phyloP scores from a whole-genome alignment of 2,888 invertebrate species.

The Agriopis aurantiaria region DNA sequence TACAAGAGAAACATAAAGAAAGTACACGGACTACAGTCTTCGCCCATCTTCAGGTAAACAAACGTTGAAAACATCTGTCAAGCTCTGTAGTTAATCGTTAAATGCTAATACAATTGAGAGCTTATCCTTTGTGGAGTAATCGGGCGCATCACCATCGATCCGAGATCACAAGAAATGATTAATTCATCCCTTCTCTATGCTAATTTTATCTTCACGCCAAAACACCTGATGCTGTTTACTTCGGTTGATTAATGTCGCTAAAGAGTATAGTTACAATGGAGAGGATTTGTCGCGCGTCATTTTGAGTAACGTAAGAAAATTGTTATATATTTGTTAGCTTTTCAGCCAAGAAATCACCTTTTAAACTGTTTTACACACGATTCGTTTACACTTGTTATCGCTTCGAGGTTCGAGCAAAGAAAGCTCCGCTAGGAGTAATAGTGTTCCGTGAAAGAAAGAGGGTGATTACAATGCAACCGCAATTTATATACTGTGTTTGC shows the following conservation, averaged over 20 bases:
- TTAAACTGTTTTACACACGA: no score
- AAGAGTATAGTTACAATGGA: background rate
- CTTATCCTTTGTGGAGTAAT: constrained; percentile 11
- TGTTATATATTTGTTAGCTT: no score
- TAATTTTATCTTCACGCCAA: constrained; percentile 23
- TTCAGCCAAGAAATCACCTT: no score
- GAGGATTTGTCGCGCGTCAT: background rate
- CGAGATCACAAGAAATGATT: constrained; percentile 31
- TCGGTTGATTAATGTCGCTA: constrained; percentile 22
- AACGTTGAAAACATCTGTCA: background rate
- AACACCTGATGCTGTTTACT: constrained; percentile 30
- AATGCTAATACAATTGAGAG: constrained; percentile 18
- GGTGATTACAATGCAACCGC: no score
- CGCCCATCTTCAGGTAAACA: background rate
- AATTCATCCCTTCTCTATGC: constrained; percentile 36
- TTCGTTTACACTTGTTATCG: no score
- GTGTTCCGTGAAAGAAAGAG: no score
- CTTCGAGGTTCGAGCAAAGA: no score
- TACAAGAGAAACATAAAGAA: background rate
- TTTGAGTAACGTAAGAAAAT: background rate
- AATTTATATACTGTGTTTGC: no score
- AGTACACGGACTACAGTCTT: background rate
- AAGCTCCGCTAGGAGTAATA: no score
- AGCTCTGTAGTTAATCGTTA: background rate
- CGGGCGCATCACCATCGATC: constrained; percentile 21